These are phyloP conservation scores for Prolemur simus DNA, from an alignment of 2,113 vertebrate species.

Conservation along the genomic window DNA sequence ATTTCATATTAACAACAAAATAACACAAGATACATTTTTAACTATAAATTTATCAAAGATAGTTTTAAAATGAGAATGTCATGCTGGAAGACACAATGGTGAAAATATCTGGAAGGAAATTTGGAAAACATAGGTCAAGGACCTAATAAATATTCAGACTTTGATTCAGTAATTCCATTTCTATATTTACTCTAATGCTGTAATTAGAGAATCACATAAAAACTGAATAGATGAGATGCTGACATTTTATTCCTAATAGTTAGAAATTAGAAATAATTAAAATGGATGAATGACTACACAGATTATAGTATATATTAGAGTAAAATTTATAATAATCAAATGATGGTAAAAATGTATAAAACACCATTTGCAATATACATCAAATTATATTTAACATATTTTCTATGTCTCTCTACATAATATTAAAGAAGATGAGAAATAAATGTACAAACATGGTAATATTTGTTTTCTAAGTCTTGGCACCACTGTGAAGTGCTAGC, in stretches of 20 bases:
- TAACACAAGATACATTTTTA: not conserved
- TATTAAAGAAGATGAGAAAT: not conserved
- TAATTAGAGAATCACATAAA: not conserved
- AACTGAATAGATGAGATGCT: not conserved
- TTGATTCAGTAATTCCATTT: not conserved
- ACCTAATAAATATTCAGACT: not conserved
- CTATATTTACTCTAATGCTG: not conserved
- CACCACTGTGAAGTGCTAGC: not conserved
- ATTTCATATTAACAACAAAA: not conserved
- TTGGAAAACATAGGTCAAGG: not conserved
- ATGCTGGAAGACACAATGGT: not conserved
- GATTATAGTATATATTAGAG: not conserved
- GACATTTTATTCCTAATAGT: not conserved
- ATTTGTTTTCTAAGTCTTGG: not conserved
- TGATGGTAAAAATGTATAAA: not conserved
- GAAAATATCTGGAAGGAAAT: conserved; percentile 1
- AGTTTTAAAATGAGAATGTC: not conserved
- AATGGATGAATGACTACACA: not conserved
- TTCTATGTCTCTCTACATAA: not conserved
- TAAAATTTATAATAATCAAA: not conserved
- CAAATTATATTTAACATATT: not conserved
- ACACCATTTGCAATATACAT: not conserved
- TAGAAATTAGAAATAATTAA: not conserved
- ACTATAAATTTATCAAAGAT: not conserved
- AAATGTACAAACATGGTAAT: not conserved